Base-by-base conservation (phyloP, 2,888 invertebrate genomes). In the Caenorhabditis sp. region DNA sequence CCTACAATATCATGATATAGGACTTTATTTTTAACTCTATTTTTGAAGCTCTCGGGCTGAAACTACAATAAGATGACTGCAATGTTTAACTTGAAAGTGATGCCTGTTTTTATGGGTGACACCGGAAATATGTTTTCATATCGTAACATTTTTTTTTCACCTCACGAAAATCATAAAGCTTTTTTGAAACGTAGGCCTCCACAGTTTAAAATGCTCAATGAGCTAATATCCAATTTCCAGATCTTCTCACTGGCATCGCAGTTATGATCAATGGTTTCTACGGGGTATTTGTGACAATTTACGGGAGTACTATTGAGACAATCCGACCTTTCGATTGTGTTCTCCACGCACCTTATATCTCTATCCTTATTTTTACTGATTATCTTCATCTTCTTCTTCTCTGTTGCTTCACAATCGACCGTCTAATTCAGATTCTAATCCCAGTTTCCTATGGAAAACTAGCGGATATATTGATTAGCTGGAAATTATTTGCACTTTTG, bases 261-360 rank as follows among this genome's bases (percentile, higher is more conserved):
- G 65, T 71, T 8, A 56, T 76, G 10, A 62, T 67, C 38, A 62
- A 66, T 50, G 80, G 80, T 1, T 80, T 80, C 31, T 67, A 80
- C 27, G 77, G 80, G 43, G 77, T 80, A 3, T 56, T 77, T 17
- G 62, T 66, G 3, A 76, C 76, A 25, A 80, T 80, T 49, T 80
- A 80, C 43, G 80, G 80, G 0, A 67, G 26, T 20, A 38, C 71
- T 26, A 62, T 67, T 4, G 80, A 77, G 64, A 61, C 53, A 17
- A 64, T 74, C 7, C 53, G 53, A 12, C 78, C 81, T 4, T 63
- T 73, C 14, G 59, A 64, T 26, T 81, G 81, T 62, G 43, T 77
- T 12, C 38, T 60, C 7, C 56, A 54, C 0, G 77, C 78, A 0
- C 43, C 77, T 0, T 68, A 81, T 43, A 50, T 78, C 3, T 43